phyloP scores from a whole-genome alignment of 2,888 invertebrate genomes.

The Clitarchus hookeri region DNA sequence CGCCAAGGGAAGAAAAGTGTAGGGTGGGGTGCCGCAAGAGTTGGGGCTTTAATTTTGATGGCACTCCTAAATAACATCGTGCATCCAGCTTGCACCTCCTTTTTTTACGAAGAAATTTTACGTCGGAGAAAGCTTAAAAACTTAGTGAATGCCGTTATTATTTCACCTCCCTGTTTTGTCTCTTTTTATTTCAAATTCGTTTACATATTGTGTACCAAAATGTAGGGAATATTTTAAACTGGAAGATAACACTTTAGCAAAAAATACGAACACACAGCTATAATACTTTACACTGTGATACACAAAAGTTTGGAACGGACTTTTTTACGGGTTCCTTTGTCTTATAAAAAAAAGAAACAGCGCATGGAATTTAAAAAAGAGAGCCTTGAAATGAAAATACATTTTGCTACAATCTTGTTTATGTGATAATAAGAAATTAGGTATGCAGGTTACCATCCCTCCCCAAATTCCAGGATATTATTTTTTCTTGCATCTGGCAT shows the following conservation, averaged over 20 bases:
- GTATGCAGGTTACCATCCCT: not conserved
- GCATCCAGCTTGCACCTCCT: not conserved
- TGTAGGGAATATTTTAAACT: slow-evolving; percentile 29
- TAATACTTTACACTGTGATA: slow-evolving; percentile 38
- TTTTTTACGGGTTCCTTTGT: slow-evolving; percentile 17
- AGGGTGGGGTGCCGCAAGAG: slow-evolving; percentile 20
- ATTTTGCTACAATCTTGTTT: slow-evolving; percentile 41
- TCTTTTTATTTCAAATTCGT: slow-evolving; percentile 37
- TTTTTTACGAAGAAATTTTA: slow-evolving; percentile 29
- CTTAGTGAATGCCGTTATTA: slow-evolving; percentile 33
- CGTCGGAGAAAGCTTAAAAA: slow-evolving; percentile 37
- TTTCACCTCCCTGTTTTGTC: slow-evolving; percentile 22
- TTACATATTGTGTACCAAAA: slow-evolving; percentile 40
- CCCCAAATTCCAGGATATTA: not conserved
- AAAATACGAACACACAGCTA: slow-evolving; percentile 31
- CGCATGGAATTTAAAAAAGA: slow-evolving; percentile 26
- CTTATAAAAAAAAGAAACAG: not conserved
- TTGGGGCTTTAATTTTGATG: slow-evolving; percentile 38
- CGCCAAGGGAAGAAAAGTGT: slow-evolving; percentile 17
- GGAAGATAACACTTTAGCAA: not conserved
- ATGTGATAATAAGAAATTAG: slow-evolving; percentile 41
- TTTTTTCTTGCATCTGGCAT: not conserved
- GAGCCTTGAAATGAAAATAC: slow-evolving; percentile 37
- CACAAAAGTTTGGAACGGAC: slow-evolving; percentile 31
- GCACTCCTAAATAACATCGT: slow-evolving; percentile 35